A percentile compares a stretch with the other conserved stretches of the same genome.
Evolutionary conservation across 2,113 vertebrate species (phyloP).

Genomic region (Nannobrachium achirus): DNA sequence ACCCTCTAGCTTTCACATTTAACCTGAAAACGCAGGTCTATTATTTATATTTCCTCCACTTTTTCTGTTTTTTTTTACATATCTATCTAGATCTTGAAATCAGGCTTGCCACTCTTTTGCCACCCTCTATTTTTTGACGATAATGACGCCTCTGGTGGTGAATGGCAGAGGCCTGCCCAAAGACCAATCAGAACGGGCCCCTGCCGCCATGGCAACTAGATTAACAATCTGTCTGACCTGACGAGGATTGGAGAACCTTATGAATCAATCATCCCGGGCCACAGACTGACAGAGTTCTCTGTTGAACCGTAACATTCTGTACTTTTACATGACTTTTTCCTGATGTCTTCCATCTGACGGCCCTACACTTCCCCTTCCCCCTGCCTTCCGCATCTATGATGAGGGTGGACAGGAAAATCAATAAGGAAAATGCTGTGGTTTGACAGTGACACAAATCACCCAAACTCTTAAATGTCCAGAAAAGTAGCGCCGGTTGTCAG

Average conservation of each 20-base stretch:
- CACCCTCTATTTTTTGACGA: no score
- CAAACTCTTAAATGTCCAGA: conserved; percentile 36
- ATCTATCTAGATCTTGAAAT: no score
- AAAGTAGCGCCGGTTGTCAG: conserved; percentile 46
- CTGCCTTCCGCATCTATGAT: conserved; percentile 45
- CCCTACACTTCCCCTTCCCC: conserved; percentile 8
- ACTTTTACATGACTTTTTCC: conserved; percentile 50
- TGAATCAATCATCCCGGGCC: conserved; percentile 46
- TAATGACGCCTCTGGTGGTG: no score
- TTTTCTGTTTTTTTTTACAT: no score
- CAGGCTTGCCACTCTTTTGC: no score
- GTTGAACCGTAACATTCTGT: conserved; percentile 42
- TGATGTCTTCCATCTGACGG: conserved; percentile 56
- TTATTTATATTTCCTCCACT: no score
- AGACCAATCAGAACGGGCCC: conserved; percentile 45
- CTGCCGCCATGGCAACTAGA: conserved; percentile 49
- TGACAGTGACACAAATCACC: conserved; percentile 64
- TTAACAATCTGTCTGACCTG: conserved; percentile 57
- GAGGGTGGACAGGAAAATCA: conserved; percentile 69
- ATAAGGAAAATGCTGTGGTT: conserved; percentile 65
- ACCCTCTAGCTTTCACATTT: no score
- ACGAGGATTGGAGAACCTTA: conserved; percentile 47
- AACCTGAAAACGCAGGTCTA: no score
- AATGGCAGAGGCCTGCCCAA: conserved; percentile 11
- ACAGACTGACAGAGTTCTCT: conserved; percentile 39